These are phyloP conservation scores for Fulmarus glacialis DNA, from an alignment of 2,113 vertebrate species.

Conservation along the genomic window DNA sequence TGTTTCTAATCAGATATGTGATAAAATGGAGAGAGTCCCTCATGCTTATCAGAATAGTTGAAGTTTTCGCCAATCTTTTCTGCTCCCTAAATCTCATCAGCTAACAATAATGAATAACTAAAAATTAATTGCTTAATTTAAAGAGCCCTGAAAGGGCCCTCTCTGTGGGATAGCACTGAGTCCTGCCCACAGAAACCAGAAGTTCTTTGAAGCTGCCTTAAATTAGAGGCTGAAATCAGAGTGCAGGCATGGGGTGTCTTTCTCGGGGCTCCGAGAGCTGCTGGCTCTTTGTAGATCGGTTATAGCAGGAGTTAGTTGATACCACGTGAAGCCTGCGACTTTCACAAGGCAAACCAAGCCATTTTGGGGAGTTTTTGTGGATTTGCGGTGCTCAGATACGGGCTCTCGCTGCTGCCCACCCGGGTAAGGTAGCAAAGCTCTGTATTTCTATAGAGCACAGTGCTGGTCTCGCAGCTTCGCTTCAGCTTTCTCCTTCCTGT, in stretches of 20 bases:
- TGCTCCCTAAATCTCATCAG: not conserved
- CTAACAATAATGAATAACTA: not conserved
- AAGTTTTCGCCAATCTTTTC: not conserved
- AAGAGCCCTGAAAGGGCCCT: not conserved
- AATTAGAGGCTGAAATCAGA: not conserved
- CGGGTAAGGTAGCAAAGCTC: not conserved
- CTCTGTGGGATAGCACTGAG: not conserved
- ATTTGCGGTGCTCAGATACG: not conserved
- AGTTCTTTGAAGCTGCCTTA: not conserved
- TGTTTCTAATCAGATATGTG: not conserved
- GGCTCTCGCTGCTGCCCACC: not conserved
- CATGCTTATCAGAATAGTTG: not conserved
- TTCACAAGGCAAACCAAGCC: not conserved
- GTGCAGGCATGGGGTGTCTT: not conserved
- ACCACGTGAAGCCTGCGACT: not conserved
- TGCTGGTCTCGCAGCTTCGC: not conserved
- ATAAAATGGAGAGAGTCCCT: not conserved
- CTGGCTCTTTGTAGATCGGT: not conserved
- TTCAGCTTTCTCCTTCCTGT: not conserved
- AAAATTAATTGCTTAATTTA: not conserved
- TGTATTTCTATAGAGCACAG: not conserved
- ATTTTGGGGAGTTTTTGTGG: not conserved
- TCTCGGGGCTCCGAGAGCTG: not conserved
- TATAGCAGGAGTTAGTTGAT: not conserved
- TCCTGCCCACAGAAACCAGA: not conserved